A percentile compares a stretch with the other conserved stretches of the same genome.
Conservation (phyloP, 2,888 invertebrate species). For the Pycnomerus fuliginosus region DNA sequence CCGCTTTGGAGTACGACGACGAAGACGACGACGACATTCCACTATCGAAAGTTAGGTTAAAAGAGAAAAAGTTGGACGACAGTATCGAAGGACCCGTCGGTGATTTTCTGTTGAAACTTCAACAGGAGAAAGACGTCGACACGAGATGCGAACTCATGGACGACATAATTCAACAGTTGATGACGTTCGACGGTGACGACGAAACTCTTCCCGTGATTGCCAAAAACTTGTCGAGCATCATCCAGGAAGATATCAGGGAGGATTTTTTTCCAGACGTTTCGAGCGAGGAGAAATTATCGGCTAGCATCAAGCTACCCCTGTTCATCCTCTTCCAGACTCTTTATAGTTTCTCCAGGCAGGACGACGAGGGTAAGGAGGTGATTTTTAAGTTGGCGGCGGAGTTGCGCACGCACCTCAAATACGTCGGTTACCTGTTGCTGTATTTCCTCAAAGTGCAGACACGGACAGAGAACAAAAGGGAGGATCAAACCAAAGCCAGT, state of each 20-base stretch:
- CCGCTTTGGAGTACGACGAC: conserved; percentile 65
- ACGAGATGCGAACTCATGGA: conserved; percentile 63
- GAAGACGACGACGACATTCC: conserved; percentile 76
- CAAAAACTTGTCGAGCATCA: conserved; percentile 59
- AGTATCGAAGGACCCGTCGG: conserved; percentile 59
- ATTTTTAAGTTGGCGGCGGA: conserved; percentile 74
- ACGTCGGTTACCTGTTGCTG: conserved; percentile 81
- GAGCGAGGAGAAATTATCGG: conserved; percentile 65
- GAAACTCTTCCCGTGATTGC: conserved; percentile 55
- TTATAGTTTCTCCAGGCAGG: conserved; percentile 66
- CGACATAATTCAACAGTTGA: conserved; percentile 28
- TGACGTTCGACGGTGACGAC: conserved; percentile 13
- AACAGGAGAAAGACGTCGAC: conserved; percentile 60
- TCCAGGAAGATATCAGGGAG: conserved; percentile 54
- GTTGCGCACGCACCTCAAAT: conserved; percentile 70
- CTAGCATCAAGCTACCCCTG: conserved; percentile 74
- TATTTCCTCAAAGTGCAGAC: conserved; percentile 86
- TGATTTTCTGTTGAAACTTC: conserved; percentile 58
- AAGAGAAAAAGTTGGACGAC: conserved; percentile 54
- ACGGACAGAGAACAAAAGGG: conserved; percentile 56
- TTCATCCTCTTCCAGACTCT: conserved; percentile 87
- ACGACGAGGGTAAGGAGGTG: conserved; percentile 73
- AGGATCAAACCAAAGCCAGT: conserved; percentile 52
- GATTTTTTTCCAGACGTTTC: conserved; percentile 57
- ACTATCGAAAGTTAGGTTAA: conserved; percentile 71